phyloP scores from a whole-genome alignment of 2,113 vertebrate species.

The Albula glossodonta region DNA sequence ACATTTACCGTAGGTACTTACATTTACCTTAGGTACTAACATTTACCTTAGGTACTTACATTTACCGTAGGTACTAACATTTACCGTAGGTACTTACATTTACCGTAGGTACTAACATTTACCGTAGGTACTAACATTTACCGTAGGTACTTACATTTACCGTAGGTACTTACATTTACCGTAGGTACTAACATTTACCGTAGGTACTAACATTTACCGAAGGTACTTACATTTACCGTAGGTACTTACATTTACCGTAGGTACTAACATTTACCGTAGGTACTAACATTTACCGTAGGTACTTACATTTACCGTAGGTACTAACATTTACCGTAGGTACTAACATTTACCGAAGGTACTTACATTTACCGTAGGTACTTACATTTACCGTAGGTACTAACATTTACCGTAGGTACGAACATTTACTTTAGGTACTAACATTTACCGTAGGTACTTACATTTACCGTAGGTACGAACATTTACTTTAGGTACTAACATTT shows the following conservation, averaged over 20 bases:
- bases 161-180: too few relatives aligned
- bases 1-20: neutral
- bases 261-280: too few relatives aligned
- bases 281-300: too few relatives aligned
- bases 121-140: too few relatives aligned
- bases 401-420: neutral
- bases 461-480: too few relatives aligned
- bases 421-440: neutral
- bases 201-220: neutral
- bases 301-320: neutral
- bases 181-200: too few relatives aligned
- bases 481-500: too few relatives aligned
- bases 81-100: neutral
- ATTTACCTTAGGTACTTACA: neutral
- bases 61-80: neutral
- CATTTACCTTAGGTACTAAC: neutral
- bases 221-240: too few relatives aligned
- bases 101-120: too few relatives aligned
- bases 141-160: neutral
- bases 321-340: too few relatives aligned
- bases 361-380: too few relatives aligned
- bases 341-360: neutral
- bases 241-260: neutral
- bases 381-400: neutral
- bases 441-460: neutral